phyloP scores from a whole-genome alignment of 2,797 vertebrate genomes.

The Paratrypauchen microcephalus region DNA sequence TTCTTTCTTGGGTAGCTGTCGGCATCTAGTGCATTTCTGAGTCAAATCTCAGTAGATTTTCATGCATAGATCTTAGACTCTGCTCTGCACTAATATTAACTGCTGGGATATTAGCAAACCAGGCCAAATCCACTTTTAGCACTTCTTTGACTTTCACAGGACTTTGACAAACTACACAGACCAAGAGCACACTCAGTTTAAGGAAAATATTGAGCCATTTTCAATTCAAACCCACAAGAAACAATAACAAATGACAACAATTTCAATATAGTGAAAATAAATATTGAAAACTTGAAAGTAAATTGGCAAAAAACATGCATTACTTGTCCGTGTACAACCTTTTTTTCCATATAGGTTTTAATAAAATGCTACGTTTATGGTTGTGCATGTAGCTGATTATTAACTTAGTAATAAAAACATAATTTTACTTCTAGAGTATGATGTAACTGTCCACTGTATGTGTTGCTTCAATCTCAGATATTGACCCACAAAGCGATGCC shows the following conservation, averaged over 20 bases:
- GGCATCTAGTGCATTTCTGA: constrained; percentile 59
- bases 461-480: neutral
- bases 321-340: too few relatives aligned
- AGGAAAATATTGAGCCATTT: constrained; percentile 4
- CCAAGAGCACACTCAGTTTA: neutral
- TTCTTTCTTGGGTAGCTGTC: constrained; percentile 49
- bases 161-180: constrained; percentile 58
- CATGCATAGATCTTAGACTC: constrained; percentile 45
- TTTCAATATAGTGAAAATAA: too few relatives aligned
- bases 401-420: neutral
- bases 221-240: neutral
- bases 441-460: neutral
- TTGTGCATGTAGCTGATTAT: neutral
- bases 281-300: too few relatives aligned
- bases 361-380: neutral
- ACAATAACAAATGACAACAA: neutral
- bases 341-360: too few relatives aligned
- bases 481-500: neutral
- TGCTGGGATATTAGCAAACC: constrained; percentile 58
- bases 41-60: constrained; percentile 70
- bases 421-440: neutral
- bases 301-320: too few relatives aligned
- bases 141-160: constrained; percentile 69
- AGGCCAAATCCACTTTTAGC: constrained; percentile 59
- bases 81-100: constrained; percentile 72